Evolutionary conservation across 2,797 vertebrate genomes (phyloP).

Genomic region (Perodicticus potto): DNA sequence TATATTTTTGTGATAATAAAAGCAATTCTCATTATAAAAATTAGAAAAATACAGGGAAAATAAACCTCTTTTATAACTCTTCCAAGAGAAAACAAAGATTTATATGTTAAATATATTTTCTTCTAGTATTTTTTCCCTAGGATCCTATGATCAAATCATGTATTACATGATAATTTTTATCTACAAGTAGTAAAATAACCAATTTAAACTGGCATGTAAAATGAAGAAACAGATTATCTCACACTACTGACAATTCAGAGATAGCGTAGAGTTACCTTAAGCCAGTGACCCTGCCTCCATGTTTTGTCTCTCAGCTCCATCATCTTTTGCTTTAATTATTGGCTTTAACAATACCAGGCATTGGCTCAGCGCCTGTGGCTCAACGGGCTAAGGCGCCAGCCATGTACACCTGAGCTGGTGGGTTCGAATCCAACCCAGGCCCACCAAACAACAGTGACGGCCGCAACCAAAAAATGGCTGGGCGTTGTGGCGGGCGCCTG

Average conservation of each 20-base stretch:
- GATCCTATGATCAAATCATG: background rate
- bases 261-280: background rate
- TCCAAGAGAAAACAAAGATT: background rate
- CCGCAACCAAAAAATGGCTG: too few species aligned
- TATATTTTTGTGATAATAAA: conserved; percentile 28
- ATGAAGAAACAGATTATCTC: background rate
- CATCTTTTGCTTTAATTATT: background rate
- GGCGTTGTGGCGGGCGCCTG: too few species aligned
- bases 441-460: too few species aligned
- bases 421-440: too few species aligned
- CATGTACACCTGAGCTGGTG: too few species aligned
- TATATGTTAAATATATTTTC: conserved; percentile 47
- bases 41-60: background rate
- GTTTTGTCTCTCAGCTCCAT: background rate
- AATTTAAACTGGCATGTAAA: background rate
- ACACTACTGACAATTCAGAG: background rate
- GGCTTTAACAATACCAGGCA: background rate
- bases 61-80: background rate
- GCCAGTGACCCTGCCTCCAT: background rate
- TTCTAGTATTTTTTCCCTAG: background rate
- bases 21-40: background rate
- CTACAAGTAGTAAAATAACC: conserved; percentile 22
- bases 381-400: too few species aligned
- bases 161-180: background rate
- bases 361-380: too few species aligned